Evolutionary conservation across 2,113 vertebrate species (phyloP), one percentile per base, ranked within the genome.

Genomic region (Triplophysa siluroides): DNA sequence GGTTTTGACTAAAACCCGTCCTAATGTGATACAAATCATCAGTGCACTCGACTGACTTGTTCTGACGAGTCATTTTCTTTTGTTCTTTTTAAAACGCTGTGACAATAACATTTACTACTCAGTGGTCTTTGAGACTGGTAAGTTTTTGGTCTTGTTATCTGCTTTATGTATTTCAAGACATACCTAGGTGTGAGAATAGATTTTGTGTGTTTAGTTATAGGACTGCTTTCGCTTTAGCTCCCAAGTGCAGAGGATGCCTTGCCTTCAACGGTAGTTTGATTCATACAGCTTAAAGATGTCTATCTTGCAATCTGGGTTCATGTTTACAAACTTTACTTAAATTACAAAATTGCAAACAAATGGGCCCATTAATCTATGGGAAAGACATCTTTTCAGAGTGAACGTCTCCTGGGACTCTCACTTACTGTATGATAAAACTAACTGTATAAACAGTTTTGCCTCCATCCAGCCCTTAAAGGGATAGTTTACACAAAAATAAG

Each of bases 71-170:
- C 4, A 69, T 70, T 68, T 86, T 80, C 80, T 85, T 88, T 84
- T 89, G 92, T 93, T 87, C 91, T 90, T 92, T 93, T 95, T 92
- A 91, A 92, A 81, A 79, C 79, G 69, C 79, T 81, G 84, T 73
- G 70, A 45, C 86, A 74, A 52, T 82, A 86, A 77, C 90, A 93
- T 89, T 90, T 93, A 93, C 93, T 90, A 88, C 91, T 90, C 95
- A 98, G 97, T 96, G 96, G 96, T 97, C 95, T 87, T 86, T 95
- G 85, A 98, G 95, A 93, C 95, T 93, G 96, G 97, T 99, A 95
- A 97, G 96, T 81, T 58, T 45, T 50, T 54, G 63, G 19, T 81
- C 33, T 69, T 80, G 41, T 7, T 38, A 50, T 56, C 18, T 83
- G 73, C 61, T 43, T 75, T 86, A 87, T 45, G 9, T 45, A 11